These are phyloP conservation scores for Phasianus colchicus DNA, from an alignment of 2,113 vertebrate species.

Conservation along the genomic window DNA sequence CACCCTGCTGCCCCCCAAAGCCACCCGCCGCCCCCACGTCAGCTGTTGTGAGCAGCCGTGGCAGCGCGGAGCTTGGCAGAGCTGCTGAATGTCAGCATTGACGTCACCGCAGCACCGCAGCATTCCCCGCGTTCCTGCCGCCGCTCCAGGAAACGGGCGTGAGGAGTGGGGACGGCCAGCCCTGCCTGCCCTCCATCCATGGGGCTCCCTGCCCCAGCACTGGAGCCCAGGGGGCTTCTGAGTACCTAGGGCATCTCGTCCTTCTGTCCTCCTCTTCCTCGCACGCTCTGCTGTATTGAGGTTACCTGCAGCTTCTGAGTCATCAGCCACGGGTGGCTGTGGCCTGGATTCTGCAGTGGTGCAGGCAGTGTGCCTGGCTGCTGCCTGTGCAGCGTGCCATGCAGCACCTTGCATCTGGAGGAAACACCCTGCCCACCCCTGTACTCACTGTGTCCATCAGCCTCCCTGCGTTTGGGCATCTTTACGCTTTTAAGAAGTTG, in stretches of 20 bases:
- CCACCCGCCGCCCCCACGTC: conserved; percentile 7
- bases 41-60: conserved; percentile 57
- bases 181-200: background rate
- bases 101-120: conserved; percentile 70
- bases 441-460: background rate
- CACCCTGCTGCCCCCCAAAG: background rate
- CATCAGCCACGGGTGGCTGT: conserved; percentile 9
- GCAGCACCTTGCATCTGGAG: background rate
- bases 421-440: background rate
- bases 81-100: conserved; percentile 81
- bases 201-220: background rate
- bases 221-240: background rate
- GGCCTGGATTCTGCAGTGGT: background rate
- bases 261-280: background rate
- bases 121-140: conserved; percentile 73
- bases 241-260: background rate
- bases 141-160: conserved; percentile 62
- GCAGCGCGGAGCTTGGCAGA: conserved; percentile 40
- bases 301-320: conserved; percentile 55
- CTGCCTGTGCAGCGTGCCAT: accelerated
- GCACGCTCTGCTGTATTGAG: background rate
- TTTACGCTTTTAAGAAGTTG: background rate
- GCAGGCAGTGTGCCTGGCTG: background rate
- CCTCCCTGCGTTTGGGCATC: background rate
- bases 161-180: conserved; percentile 1